Conservation (phyloP, 2,797 vertebrate genomes). For the Cottoperca gobio region DNA sequence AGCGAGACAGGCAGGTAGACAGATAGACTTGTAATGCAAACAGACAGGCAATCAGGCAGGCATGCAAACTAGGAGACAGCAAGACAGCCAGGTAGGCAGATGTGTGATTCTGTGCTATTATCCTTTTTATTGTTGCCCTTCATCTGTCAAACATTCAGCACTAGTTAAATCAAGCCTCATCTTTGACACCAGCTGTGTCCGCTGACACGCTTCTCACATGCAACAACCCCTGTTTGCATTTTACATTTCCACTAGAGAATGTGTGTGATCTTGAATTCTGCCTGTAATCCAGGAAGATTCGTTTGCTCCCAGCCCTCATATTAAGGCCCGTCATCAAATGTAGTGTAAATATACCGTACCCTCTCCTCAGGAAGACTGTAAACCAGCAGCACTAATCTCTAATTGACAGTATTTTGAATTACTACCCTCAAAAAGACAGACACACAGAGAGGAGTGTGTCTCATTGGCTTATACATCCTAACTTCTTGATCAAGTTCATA, state of each 20-base stretch:
- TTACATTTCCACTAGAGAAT: slow-evolving; percentile 66
- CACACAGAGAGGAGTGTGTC: slow-evolving; percentile 46
- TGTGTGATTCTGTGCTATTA: slow-evolving; percentile 41
- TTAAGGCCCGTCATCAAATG: slow-evolving; percentile 77
- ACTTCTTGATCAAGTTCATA: slow-evolving; percentile 58
- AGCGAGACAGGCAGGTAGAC: slow-evolving; percentile 3
- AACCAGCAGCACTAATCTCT: slow-evolving; percentile 73
- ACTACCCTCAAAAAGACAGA: slow-evolving; percentile 64
- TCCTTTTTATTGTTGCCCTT: slow-evolving; percentile 41
- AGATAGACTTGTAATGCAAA: slow-evolving; percentile 1
- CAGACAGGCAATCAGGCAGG: slow-evolving; percentile 2
- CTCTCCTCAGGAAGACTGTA: slow-evolving; percentile 72
- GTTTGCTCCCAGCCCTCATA: slow-evolving; percentile 73
- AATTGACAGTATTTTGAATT: slow-evolving; percentile 78
- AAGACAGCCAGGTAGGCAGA: slow-evolving; percentile 20
- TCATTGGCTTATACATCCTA: slow-evolving; percentile 52
- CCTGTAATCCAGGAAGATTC: slow-evolving; percentile 73
- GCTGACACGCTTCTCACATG: slow-evolving; percentile 68
- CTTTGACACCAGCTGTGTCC: slow-evolving; percentile 67
- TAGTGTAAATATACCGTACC: slow-evolving; percentile 64
- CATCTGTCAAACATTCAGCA: slow-evolving; percentile 69
- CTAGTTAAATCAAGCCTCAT: slow-evolving; percentile 46
- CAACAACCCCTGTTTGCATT: slow-evolving; percentile 72
- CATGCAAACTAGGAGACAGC: not conserved
- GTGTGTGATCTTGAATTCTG: slow-evolving; percentile 68